phyloP scores from a whole-genome alignment of 2,888 invertebrate genomes.

The Sisyra terminalis region DNA sequence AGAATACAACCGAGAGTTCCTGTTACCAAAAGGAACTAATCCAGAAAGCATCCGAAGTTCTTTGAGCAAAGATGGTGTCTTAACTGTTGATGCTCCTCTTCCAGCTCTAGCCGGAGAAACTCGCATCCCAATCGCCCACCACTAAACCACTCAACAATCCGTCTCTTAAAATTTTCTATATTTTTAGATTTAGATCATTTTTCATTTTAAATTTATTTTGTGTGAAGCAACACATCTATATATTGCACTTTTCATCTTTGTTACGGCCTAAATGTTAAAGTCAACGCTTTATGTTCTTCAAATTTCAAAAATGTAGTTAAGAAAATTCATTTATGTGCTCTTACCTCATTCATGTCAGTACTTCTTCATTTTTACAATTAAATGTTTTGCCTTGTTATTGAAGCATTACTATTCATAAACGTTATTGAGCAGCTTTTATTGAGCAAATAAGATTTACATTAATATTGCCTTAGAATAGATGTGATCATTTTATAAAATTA shows the following conservation, averaged over 20 bases:
- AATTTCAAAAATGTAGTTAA: too few species aligned
- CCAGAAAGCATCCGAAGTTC: conserved; percentile 93
- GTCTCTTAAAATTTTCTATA: too few species aligned
- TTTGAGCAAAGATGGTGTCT: conserved; percentile 87
- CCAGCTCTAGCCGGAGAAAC: conserved; percentile 73
- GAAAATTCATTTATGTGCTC: too few species aligned
- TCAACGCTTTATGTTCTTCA: too few species aligned
- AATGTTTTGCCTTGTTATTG: not conserved
- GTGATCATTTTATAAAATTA: conserved; percentile 7
- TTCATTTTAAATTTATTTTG: too few species aligned
- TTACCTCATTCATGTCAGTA: not conserved
- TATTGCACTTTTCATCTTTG: too few species aligned
- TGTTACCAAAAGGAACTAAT: conserved; percentile 91
- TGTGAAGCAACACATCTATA: too few species aligned
- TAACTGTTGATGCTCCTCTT: conserved; percentile 92
- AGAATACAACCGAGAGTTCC: conserved; percentile 95
- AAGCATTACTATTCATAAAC: not conserved
- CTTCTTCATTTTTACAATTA: not conserved
- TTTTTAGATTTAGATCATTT: too few species aligned
- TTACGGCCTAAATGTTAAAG: too few species aligned
- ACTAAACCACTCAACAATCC: conserved; percentile 21
- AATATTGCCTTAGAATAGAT: conserved; percentile 7
- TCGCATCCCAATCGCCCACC: conserved; percentile 65
- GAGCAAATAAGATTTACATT: not conserved
- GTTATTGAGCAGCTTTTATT: not conserved